Percentiles rank a stretch among this genome's conserved stretches.
Conservation (phyloP, 2,888 invertebrate species). For the Protula sp. region DNA sequence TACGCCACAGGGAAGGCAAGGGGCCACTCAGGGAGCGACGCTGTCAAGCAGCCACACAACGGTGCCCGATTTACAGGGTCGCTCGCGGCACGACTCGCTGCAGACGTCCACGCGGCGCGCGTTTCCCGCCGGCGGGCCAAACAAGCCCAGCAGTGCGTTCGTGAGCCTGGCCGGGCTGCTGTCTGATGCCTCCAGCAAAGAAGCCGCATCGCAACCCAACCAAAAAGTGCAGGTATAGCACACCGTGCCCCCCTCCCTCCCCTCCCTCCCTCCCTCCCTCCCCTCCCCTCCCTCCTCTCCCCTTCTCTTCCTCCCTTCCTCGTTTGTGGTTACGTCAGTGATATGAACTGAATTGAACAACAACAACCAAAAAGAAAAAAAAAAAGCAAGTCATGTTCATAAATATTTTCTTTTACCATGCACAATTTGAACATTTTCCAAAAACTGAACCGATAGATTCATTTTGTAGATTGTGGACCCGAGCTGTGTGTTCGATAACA, state of each 20-base stretch:
- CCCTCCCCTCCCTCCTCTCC: background rate
- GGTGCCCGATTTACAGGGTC: background rate
- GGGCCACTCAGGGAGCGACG: background rate
- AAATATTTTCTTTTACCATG: no score
- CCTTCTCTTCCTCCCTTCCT: background rate
- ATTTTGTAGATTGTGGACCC: no score
- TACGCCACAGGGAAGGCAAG: slow-evolving; percentile 38
- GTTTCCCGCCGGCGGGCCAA: slow-evolving; percentile 61
- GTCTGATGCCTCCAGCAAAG: slow-evolving; percentile 40
- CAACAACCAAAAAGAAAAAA: no score
- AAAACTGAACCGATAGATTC: no score
- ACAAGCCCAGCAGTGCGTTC: slow-evolving; percentile 77
- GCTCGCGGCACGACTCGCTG: background rate
- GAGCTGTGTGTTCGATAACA: slow-evolving; percentile 67
- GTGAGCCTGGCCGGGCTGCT: slow-evolving; percentile 78
- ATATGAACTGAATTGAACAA: no score
- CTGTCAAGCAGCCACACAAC: background rate
- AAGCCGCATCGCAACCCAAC: slow-evolving; percentile 58
- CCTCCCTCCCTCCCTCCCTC: background rate
- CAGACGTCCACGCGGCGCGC: slow-evolving; percentile 57
- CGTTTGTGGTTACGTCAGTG: no score
- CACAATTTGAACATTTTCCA: no score
- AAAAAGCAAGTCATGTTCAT: no score
- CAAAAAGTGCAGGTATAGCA: slow-evolving; percentile 60
- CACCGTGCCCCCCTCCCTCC: background rate